Percentiles rank a stretch among this genome's conserved stretches.
These are phyloP conservation scores for Tokudaia muenninki DNA, from an alignment of 2,797 vertebrate species.

Conservation along the genomic window DNA sequence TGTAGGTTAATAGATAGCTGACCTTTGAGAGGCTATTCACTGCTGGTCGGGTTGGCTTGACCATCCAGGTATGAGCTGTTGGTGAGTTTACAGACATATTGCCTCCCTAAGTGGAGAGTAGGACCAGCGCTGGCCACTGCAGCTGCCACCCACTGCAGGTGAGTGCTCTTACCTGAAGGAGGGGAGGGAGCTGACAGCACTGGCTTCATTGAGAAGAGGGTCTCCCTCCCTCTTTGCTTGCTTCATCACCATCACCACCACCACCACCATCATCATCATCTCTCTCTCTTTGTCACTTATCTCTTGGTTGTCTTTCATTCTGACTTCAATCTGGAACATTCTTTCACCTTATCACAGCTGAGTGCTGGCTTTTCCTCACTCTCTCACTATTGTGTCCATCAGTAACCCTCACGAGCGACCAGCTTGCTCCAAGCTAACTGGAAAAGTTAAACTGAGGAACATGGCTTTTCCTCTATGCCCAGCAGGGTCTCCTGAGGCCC, in stretches of 20 bases:
- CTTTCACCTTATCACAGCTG: neutral
- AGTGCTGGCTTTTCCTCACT: neutral
- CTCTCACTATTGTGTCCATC: neutral
- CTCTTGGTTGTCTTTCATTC: neutral
- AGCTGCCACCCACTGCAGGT: conserved; percentile 21
- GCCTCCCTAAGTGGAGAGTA: neutral
- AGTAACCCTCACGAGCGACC: neutral
- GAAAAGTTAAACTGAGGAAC: conserved; percentile 4
- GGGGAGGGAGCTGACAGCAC: rapidly evolving
- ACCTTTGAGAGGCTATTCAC: conserved; percentile 49
- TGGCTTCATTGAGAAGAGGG: neutral
- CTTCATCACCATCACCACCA: neutral
- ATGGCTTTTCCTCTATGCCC: neutral
- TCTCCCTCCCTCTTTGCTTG: neutral
- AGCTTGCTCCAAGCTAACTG: neutral
- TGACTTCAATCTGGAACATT: neutral
- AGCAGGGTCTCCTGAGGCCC: neutral
- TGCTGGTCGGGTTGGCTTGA: neutral
- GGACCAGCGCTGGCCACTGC: neutral
- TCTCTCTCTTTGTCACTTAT: neutral
- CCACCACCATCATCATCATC: rapidly evolving
- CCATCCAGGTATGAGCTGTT: neutral
- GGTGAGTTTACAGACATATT: neutral
- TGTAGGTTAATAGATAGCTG: neutral
- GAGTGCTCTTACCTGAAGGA: neutral